A percentile compares a stretch with the other conserved stretches of the same genome.
Conservation (phyloP, 2,888 invertebrate genomes). For the Halocaridina rubra region DNA sequence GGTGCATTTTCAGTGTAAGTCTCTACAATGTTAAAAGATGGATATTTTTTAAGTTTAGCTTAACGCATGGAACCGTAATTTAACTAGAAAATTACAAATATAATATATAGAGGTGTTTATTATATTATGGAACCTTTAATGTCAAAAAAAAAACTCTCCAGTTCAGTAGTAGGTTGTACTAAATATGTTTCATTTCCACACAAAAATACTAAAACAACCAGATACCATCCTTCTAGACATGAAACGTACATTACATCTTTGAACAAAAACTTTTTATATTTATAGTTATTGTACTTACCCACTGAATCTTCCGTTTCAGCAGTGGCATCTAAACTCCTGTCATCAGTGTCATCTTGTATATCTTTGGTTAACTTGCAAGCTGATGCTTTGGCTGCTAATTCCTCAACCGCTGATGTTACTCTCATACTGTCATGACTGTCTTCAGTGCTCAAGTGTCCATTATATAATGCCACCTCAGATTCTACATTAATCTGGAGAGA, state of each 20-base stretch:
- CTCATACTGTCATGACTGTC: slow-evolving; percentile 60
- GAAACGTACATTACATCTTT: neutral
- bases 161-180: too few relatives aligned
- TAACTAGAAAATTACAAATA: too few relatives aligned
- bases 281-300: slow-evolving; percentile 21
- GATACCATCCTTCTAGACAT: too few relatives aligned
- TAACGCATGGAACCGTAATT: too few relatives aligned
- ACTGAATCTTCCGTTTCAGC: slow-evolving; percentile 43
- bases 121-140: too few relatives aligned
- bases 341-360: neutral
- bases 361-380: neutral
- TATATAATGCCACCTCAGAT: slow-evolving; percentile 43
- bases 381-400: slow-evolving; percentile 36
- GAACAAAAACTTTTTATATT: neutral
- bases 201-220: too few relatives aligned
- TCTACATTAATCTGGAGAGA: slow-evolving; percentile 36
- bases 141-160: too few relatives aligned
- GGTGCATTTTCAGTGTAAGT: too few relatives aligned
- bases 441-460: slow-evolving; percentile 58
- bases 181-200: too few relatives aligned
- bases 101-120: too few relatives aligned
- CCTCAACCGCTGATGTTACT: slow-evolving; percentile 59
- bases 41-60: too few relatives aligned
- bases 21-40: too few relatives aligned
- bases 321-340: slow-evolving; percentile 13